A percentile compares a stretch with the other conserved stretches of the same genome.
These are phyloP conservation scores for Epinephelus fuscoguttatus DNA, from an alignment of 2,113 vertebrate species.

Conservation along the genomic window DNA sequence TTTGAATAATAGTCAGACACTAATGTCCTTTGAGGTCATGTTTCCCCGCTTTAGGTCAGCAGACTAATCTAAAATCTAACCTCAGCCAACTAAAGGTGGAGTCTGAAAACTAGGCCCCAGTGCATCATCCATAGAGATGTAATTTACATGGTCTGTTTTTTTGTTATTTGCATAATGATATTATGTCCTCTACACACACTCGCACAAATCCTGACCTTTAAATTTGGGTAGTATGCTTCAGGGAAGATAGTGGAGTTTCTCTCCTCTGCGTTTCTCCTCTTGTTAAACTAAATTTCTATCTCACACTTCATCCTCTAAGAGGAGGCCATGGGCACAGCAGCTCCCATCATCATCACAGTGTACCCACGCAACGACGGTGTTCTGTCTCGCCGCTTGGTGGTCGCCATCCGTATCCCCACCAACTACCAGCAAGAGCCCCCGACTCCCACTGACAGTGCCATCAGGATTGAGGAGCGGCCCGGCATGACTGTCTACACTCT, in stretches of 20 bases:
- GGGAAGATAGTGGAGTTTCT: neutral
- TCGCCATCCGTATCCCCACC: slow-evolving; percentile 87
- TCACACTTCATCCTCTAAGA: slow-evolving; percentile 70
- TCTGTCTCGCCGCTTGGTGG: slow-evolving; percentile 89
- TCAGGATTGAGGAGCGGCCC: slow-evolving; percentile 88
- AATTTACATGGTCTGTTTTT: neutral
- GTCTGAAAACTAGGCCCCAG: neutral
- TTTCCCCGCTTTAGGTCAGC: neutral
- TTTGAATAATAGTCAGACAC: slow-evolving; percentile 13
- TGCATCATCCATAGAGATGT: neutral
- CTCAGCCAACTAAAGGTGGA: neutral
- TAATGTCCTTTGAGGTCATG: neutral
- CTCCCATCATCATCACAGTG: slow-evolving; percentile 89
- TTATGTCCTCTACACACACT: neutral
- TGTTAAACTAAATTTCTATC: neutral
- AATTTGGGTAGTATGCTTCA: neutral
- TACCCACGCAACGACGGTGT: slow-evolving; percentile 89
- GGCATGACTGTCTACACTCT: slow-evolving; percentile 90
- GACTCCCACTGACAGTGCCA: slow-evolving; percentile 82
- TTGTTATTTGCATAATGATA: slow-evolving; percentile 25
- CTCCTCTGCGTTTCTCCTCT: neutral
- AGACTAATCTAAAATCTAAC: slow-evolving; percentile 1
- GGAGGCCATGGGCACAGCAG: slow-evolving; percentile 90
- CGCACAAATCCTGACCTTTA: slow-evolving; percentile 45
- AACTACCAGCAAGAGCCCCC: slow-evolving; percentile 88